Evolutionary conservation across 2,113 vertebrate genomes (phyloP).

Genomic region (Carettochelys insculpta): DNA sequence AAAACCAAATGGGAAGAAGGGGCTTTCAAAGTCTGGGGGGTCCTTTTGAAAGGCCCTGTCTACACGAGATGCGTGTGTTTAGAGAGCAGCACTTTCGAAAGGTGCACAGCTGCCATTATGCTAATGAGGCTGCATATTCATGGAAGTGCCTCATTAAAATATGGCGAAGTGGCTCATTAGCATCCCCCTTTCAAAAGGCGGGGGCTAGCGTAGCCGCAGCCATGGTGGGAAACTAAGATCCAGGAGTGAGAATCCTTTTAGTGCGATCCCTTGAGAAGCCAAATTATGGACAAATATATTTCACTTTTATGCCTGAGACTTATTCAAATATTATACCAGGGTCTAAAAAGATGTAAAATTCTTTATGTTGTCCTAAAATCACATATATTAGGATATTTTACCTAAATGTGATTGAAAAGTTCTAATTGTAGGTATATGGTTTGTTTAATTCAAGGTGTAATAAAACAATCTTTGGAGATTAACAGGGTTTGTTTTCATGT

Average conservation of each 20-base stretch:
- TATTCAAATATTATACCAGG: background rate
- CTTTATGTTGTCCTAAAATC: background rate
- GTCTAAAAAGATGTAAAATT: background rate
- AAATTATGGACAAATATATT: background rate
- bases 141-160: no score
- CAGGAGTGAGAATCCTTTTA: background rate
- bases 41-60: no score
- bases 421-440: background rate
- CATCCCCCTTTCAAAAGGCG: no score
- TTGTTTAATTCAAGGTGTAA: background rate
- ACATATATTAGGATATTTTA: background rate
- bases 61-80: no score
- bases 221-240: background rate
- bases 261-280: background rate
- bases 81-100: no score
- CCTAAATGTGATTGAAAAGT: background rate
- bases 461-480: background rate
- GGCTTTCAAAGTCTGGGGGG: no score
- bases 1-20: no score
- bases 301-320: background rate
- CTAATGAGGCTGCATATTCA: no score
- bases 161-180: no score
- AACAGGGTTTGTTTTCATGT: slow-evolving; percentile 16
- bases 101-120: no score
- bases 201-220: no score